A percentile compares a stretch with the other conserved stretches of the same genome.
phyloP scores from a whole-genome alignment of 2,888 invertebrate genomes.

The Eupelmus urozonus region DNA sequence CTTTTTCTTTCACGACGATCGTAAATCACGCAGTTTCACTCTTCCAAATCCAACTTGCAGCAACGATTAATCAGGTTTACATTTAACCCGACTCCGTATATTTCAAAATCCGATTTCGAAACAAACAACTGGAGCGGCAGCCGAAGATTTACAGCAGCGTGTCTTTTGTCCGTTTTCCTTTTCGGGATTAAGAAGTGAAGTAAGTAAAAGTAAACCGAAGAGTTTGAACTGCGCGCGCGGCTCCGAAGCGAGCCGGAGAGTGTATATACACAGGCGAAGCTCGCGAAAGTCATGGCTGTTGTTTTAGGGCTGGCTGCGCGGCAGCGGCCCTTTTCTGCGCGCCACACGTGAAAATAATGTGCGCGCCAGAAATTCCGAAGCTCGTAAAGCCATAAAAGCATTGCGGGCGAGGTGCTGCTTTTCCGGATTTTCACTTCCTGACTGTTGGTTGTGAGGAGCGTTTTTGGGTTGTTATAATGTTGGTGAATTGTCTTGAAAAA shows the following conservation, averaged over 20 bases:
- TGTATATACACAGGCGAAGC: conserved; percentile 3
- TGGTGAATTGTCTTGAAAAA: too few relatives aligned
- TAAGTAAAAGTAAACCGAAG: conserved; percentile 34
- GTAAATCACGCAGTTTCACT: too few relatives aligned
- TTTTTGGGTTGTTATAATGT: too few relatives aligned
- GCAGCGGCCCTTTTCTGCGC: neutral
- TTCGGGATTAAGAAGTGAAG: conserved; percentile 22
- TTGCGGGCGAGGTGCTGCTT: neutral
- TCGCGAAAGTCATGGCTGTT: conserved; percentile 27
- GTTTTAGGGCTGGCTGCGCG: conserved; percentile 17
- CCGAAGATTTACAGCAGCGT: neutral
- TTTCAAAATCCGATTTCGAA: too few relatives aligned
- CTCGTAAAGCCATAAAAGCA: neutral
- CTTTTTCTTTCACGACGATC: too few relatives aligned
- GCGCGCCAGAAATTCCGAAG: conserved; percentile 25
- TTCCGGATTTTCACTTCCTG: conserved; percentile 26
- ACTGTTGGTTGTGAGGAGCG: neutral
- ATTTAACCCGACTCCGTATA: too few relatives aligned
- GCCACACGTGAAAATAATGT: conserved; percentile 28
- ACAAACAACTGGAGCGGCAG: too few relatives aligned
- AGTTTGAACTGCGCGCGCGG: conserved; percentile 10
- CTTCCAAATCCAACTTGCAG: too few relatives aligned
- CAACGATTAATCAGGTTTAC: too few relatives aligned
- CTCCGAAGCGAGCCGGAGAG: too few relatives aligned
- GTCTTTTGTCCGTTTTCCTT: neutral